Evolutionary conservation across 1,140 invertebrate species (phyloP), one percentile per base, ranked within the genome.

Genomic region (Panagrolaimus sp.): DNA sequence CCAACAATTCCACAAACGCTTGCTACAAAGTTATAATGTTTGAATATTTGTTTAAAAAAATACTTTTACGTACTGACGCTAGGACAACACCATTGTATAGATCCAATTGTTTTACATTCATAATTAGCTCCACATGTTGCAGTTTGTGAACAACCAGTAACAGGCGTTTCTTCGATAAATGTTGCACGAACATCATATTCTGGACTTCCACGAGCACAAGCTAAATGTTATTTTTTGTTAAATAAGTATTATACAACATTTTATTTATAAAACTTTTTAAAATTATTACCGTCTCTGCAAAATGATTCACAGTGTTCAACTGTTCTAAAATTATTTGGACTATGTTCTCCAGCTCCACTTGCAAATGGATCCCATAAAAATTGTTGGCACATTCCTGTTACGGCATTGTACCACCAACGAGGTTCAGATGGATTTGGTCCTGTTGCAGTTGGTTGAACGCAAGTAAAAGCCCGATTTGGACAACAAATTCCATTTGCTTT

Each of bases 331-430:
- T 81, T 81, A 69, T 81, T 81, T n/a, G 79, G 80, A 32, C 52
- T 58, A 21, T 58, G 52, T 58, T 78, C 80, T 0, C 77, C 80
- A 24, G 76, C 74, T 10, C 72, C 76, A 24, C 65, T 70, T n/a
- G 80, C 77, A 63, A 70, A 68, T 8, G 79, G 73, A 68, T 81
- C 79, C 80, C 80, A 81, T 63, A 81, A 73, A 58, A 81, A 81
- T 28, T 83, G 80, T 0, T 68, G 65, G 32, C 79, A 81, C 43
- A 77, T 83, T 17, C 79, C 79, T 5, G 79, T 81, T 1, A 83
- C 68, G 7, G 74, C 70, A 52, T 78, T 80, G 65, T 79, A 80
- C 80, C 80, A 81, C 79, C 79, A 81, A 17, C 79, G 71, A 3
- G 79, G 79, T 10, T 78, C 69, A 14, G 76, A 76, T 7, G 79